Percentiles rank a stretch among this genome's conserved stretches.
Evolutionary conservation across 1,140 invertebrate genomes (phyloP).

Genomic region (Camponotus vicinus): DNA sequence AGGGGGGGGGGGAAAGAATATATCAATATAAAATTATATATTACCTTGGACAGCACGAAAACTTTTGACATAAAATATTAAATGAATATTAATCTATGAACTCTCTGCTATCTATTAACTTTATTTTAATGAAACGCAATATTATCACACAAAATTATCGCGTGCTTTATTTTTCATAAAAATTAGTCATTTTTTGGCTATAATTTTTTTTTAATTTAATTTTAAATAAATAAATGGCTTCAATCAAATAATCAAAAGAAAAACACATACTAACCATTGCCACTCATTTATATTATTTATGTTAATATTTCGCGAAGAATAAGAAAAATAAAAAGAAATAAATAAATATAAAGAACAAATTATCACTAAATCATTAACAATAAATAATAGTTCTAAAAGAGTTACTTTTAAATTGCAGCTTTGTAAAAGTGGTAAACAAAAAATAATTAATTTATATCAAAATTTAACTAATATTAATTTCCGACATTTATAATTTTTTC

Average conservation of each 20-base stretch:
- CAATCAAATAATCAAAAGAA: background rate
- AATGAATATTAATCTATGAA: background rate
- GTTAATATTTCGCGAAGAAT: no score
- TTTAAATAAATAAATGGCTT: background rate
- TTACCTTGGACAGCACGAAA: background rate
- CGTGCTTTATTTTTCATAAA: no score
- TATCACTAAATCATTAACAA: no score
- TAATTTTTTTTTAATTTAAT: background rate
- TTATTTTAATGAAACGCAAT: background rate
- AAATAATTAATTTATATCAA: background rate
- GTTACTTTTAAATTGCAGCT: no score
- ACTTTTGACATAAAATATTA: background rate
- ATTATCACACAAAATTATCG: no score
- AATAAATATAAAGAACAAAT: no score
- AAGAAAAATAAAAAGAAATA: no score
- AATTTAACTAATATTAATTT: constrained; percentile 6
- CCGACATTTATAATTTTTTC: background rate
- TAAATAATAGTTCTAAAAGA: no score
- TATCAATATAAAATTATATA: background rate
- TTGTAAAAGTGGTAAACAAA: background rate
- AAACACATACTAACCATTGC: background rate
- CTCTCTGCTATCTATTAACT: background rate
- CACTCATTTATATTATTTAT: background rate
- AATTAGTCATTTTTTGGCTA: no score
- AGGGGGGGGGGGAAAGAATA: background rate